Conservation (phyloP, 1,140 invertebrate species). For the Calliopsis andreniformis region DNA sequence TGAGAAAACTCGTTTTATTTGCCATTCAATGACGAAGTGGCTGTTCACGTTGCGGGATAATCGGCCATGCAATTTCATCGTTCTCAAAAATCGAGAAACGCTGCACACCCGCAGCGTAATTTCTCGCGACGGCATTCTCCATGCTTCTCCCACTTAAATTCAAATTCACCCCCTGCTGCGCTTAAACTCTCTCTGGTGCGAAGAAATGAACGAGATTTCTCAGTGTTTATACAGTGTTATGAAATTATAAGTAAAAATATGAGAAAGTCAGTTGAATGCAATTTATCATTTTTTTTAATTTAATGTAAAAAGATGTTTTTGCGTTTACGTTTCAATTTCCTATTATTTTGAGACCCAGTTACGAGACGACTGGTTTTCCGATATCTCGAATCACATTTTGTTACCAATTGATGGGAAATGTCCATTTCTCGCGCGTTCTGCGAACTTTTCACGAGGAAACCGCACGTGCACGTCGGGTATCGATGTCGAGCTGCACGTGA, state of each 20-base stretch:
- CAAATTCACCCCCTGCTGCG: not conserved
- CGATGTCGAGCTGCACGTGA: not conserved
- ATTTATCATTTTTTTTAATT: too few species aligned
- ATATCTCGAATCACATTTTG: not conserved
- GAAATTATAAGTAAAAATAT: too few species aligned
- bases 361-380: conserved; percentile 4
- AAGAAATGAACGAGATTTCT: not conserved
- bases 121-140: not conserved
- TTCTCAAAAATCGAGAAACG: not conserved
- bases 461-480: not conserved
- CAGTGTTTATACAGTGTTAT: too few species aligned
- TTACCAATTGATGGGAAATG: not conserved
- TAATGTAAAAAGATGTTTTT: too few species aligned
- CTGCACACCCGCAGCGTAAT: too few species aligned
- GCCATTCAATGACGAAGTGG: too few species aligned
- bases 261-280: too few species aligned
- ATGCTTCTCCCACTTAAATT: not conserved
- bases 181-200: not conserved
- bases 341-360: too few species aligned
- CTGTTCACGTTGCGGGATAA: too few species aligned
- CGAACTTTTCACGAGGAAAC: not conserved
- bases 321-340: too few species aligned
- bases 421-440: not conserved
- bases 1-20: too few species aligned
- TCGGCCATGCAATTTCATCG: not conserved